Base-by-base conservation (phyloP, 2,797 vertebrate genomes). In the Acanthornis magna region DNA sequence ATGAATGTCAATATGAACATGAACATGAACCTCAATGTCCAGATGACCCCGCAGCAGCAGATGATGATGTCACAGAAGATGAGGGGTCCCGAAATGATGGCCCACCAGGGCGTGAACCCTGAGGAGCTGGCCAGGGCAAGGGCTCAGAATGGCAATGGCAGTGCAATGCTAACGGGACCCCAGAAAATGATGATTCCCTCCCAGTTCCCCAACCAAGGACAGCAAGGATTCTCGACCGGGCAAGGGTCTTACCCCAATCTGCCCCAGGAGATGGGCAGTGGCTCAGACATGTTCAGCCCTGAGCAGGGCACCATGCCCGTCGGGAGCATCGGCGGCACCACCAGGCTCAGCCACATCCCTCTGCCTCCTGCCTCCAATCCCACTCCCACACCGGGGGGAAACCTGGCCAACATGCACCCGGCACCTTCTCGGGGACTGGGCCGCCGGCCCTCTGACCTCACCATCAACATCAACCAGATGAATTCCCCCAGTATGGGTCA, bases 261-360 rank as follows among this genome's bases (percentile, higher is more conserved):
- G 93, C 98, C 98, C 11, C 99, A 98, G 96, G 98, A 98, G 80
- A 94, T 98, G 74, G 98, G 98, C 58, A 97, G 96, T 15, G 9
- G 96, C 36, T 96, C 97, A 2, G 98, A 99, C 58, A 98, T 99
- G 96, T 99, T 99, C 96, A 98, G 97, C 74, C 97, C 98, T 3
- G 99, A 99, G 57, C 98, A 98, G 94, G 98, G 97, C 74, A 88
- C 98, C 27, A 51, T 98, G 94, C 97, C 98, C 0, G 60, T 98
- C 23, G 97, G 97, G 32, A 91, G 43, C 79, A 98, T 99, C 96
- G 97, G 98, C 6, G 96, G 97, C 93, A 98, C 98, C 32, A 98
- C 98, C 8, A 98, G 99, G 51, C 99, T 99, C 71, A 99, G 99
- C 97, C 99, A 99, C 96, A 98, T 99, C 97, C 98, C 99, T 13